A percentile compares a stretch with the other conserved stretches of the same genome.
Evolutionary conservation across 2,113 vertebrate species (phyloP).

Genomic region (Marmota monax): DNA sequence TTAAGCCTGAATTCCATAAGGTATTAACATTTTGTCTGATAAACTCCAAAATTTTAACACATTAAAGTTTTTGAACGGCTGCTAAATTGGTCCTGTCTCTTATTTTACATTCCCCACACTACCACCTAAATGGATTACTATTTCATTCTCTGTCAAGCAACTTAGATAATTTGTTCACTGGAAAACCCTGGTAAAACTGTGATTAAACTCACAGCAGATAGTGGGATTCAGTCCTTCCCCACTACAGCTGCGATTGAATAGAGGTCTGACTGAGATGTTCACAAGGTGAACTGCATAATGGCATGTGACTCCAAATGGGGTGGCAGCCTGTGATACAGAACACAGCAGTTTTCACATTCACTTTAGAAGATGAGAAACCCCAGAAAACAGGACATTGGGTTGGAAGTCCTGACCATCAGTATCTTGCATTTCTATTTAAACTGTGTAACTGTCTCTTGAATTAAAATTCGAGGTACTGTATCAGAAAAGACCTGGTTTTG

Average conservation of each 20-base stretch:
- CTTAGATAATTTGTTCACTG: constrained; percentile 10
- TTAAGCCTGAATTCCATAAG: background rate
- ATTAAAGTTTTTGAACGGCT: constrained; percentile 38
- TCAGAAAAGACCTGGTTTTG: constrained; percentile 36
- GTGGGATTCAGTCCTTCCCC: background rate
- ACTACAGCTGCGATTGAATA: background rate
- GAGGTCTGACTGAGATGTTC: background rate
- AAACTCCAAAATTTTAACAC: constrained; percentile 35
- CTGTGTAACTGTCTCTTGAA: background rate
- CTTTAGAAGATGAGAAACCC: background rate
- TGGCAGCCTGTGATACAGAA: background rate
- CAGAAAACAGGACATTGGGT: background rate
- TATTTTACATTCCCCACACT: background rate
- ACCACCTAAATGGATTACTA: background rate
- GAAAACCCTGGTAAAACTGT: constrained; percentile 46
- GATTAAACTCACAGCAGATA: background rate
- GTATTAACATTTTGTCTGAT: constrained; percentile 43
- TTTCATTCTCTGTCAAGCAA: constrained; percentile 14
- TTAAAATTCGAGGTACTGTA: background rate
- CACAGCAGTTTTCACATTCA: background rate
- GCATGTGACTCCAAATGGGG: accelerated
- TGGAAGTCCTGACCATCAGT: background rate
- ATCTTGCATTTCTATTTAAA: constrained; percentile 4
- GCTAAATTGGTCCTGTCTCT: constrained; percentile 40
- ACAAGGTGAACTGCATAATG: background rate